Evolutionary conservation across 2,797 vertebrate species (phyloP), one percentile per base, ranked within the genome.

Genomic region (Sebastes hopkinsi): DNA sequence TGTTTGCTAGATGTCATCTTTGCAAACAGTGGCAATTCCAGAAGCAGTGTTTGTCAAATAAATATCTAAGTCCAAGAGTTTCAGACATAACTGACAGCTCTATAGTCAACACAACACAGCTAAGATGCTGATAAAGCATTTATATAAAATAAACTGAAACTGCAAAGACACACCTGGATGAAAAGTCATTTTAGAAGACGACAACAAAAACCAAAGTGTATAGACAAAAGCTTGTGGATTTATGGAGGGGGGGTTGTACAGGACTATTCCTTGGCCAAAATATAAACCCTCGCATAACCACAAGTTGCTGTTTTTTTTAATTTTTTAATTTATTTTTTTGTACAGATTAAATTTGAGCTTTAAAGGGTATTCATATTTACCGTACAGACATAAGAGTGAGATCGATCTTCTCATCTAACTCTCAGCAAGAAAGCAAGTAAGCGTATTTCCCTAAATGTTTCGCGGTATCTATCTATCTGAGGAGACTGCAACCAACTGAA

Each of bases 1-100:
- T 52, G 12, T 84, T 71, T 60, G 55, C 65, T 52, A n/a, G 8
- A 54, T 80, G 64, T 76, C 5, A 25, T 71, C 42, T 82, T 52
- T 67, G 77, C 77, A 79, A 84, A 78, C 50, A 67, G 5, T 50
- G 22, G 56, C 23, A 81, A 54, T 70, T 67, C 16, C 59, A 55
- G 25, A 65, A 34, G 34, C n/a, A 11, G 23, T 67, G 72, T 85
- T 79, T 72, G 69, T 61, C 65, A 58, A 77, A 76, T 58, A 75
- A 76, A 88, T 62, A 55, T 23, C 66, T 20, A 50, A 50, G 18
- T 50, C 46, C 18, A 23, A 27, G 52, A 58, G 67, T 69, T 27
- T 65, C 50, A 3, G 62, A 50, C 50, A 32, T 32, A 29, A 61
- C 70, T 46, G 23, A 32, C 29, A 65, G 25, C 34, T 80, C 30